Conservation (phyloP, 1,140 invertebrate species). For the Lordiphosa collinella region DNA sequence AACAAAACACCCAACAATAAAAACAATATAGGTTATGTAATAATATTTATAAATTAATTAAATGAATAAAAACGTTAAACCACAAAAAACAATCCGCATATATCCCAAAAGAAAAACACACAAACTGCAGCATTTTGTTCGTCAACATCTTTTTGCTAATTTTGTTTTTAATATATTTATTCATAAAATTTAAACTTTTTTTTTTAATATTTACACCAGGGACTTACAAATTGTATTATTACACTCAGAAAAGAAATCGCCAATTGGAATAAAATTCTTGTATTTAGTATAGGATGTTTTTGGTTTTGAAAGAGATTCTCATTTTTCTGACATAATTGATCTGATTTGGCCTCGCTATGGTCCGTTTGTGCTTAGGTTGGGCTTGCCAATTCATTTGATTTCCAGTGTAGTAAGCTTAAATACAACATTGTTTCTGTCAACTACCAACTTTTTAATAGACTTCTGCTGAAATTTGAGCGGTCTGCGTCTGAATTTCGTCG, state of each 20-base stretch:
- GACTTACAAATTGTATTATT: constrained; percentile 31
- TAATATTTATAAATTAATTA: constrained; percentile 78
- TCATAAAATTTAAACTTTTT: constrained; percentile 61
- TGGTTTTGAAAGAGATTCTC: no score
- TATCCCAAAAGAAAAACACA: constrained; percentile 4
- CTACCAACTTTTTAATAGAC: no score
- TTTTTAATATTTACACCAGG: constrained; percentile 66
- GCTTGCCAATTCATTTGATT: no score
- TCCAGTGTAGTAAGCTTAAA: no score
- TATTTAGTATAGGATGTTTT: background rate
- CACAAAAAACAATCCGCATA: background rate
- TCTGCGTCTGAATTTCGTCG: no score
- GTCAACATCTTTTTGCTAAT: constrained; percentile 40
- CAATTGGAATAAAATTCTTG: constrained; percentile 23
- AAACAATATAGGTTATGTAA: constrained; percentile 70
- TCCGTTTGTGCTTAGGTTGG: no score
- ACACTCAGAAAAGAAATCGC: constrained; percentile 10
- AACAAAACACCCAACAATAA: constrained; percentile 41
- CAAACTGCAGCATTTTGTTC: constrained; percentile 17
- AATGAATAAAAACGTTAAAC: constrained; percentile 49
- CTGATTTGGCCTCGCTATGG: no score
- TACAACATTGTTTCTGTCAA: no score
- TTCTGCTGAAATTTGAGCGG: no score
- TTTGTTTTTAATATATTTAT: constrained; percentile 45
- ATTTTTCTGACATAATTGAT: no score